Evolutionary conservation across 2,888 invertebrate species (phyloP), one percentile per base, ranked within the genome.

Genomic region (Microdon myrmicae): DNA sequence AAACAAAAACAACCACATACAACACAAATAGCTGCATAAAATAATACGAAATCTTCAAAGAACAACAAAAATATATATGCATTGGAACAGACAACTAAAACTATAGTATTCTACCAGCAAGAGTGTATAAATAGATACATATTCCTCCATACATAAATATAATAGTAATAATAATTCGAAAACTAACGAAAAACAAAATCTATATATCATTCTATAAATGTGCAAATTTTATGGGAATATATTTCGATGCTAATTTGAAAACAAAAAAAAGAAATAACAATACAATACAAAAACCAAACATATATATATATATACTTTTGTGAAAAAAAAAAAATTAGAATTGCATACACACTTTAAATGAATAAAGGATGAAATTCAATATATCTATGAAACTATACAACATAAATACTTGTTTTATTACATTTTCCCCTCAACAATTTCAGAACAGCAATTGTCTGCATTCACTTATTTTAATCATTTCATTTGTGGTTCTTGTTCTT

Each of bases 371-470:
- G n/a, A n/a, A n/a, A n/a, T n/a, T n/a, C n/a, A n/a, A n/a, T n/a
- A n/a, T n/a, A 64, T 64, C 56, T 64, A 59, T 59, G 56, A 58
- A 64, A 58, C 58, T 64, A 64, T 64, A 58, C 58, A 64, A 64
- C 64, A 64, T 64, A 64, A 47, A 64, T 41, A 64, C 64, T 64
- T 58, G 64, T 64, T 58, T 64, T 51, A 58, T 64, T 64, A n/a
- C n/a, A 53, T 64, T 64, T 58, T 34, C 53, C 51, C 64, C 64
- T 51, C 64, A 37, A 64, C 58, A 64, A 64, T 35, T 13, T 53
- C 59, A 60, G 59, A 64, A 64, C 58, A 64, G 58, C 64, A 64
- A n/a, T 13, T 32, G 26, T 25, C 6, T 26, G n/a, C n/a, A n/a
- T n/a, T 39, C 5, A 20, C 4, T 4, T 43, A 44, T 26, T 8